A percentile compares a stretch with the other conserved stretches of the same genome.
Conservation (phyloP, 1,140 invertebrate species). For the Phocides pigmalion region DNA sequence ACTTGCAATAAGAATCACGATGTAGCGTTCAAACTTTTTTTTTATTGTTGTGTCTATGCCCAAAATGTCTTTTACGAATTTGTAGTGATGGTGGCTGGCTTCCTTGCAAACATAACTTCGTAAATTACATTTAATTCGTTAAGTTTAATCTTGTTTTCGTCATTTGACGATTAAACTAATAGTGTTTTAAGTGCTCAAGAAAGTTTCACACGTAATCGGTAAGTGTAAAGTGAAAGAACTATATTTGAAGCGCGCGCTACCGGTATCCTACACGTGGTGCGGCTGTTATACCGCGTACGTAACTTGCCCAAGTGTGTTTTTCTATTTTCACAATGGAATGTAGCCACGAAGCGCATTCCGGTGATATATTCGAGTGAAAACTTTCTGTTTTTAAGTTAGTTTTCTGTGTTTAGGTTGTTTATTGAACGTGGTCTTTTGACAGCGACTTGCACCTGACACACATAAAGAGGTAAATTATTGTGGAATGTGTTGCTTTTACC, state of each 20-base stretch:
- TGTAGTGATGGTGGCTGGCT: conserved; percentile 84
- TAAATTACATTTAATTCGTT: conserved; percentile 76
- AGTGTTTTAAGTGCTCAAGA: conserved; percentile 80
- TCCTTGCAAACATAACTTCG: conserved; percentile 81
- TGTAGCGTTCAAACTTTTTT: conserved; percentile 49
- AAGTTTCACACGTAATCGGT: conserved; percentile 73
- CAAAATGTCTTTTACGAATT: conserved; percentile 83
- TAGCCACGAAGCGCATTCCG: conserved; percentile 39
- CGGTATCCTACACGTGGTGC: conserved; percentile 81
- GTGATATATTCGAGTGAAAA: conserved; percentile 43
- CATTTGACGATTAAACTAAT: conserved; percentile 64
- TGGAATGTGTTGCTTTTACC: conserved; percentile 45
- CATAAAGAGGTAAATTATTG: conserved; percentile 54
- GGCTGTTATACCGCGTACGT: conserved; percentile 66
- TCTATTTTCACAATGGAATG: conserved; percentile 47
- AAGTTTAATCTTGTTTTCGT: conserved; percentile 62
- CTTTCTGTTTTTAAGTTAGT: conserved; percentile 48
- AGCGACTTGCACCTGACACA: conserved; percentile 64
- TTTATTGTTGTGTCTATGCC: conserved; percentile 75
- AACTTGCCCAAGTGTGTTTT: conserved; percentile 62
- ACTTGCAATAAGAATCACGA: no score
- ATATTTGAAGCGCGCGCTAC: conserved; percentile 70
- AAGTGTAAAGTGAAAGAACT: conserved; percentile 68
- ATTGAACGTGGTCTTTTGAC: conserved; percentile 78
- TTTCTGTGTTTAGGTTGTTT: conserved; percentile 60